Evolutionary conservation across 2,797 vertebrate genomes (phyloP).

Genomic region (Cryptoblepharus egeriae): DNA sequence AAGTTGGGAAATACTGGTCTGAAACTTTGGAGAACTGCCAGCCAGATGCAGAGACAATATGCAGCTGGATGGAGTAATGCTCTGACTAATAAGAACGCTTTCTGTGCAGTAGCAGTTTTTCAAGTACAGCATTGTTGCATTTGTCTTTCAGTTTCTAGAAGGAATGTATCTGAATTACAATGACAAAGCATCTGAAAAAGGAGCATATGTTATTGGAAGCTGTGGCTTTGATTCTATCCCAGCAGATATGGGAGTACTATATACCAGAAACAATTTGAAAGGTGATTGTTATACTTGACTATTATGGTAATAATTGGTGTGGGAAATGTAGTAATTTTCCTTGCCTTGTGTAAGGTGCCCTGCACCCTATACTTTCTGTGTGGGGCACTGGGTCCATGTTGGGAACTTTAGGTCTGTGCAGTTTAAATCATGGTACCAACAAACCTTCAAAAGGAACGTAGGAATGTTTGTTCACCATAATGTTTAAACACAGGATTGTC

Average conservation of each 20-base stretch:
- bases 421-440: neutral
- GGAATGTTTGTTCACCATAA: neutral
- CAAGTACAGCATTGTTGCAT: conserved; percentile 23
- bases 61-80: no score
- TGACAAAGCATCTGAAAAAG: conserved; percentile 86
- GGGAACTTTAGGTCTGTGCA: neutral
- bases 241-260: conserved; percentile 94
- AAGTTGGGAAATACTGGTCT: no score
- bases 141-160: conserved; percentile 90
- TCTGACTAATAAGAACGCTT: neutral
- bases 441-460: neutral
- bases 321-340: neutral
- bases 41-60: no score
- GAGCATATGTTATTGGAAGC: conserved; percentile 91
- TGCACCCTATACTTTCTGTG: no score
- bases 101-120: neutral
- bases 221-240: conserved; percentile 97
- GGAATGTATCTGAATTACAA: conserved; percentile 90
- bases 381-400: neutral
- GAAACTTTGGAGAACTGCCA: no score
- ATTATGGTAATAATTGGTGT: neutral
- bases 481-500: neutral
- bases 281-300: conserved; percentile 74
- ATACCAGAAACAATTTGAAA: conserved; percentile 90
- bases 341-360: neutral